Evolutionary conservation across 2,797 vertebrate genomes (phyloP).

Genomic region (Microhierax caerulescens): DNA sequence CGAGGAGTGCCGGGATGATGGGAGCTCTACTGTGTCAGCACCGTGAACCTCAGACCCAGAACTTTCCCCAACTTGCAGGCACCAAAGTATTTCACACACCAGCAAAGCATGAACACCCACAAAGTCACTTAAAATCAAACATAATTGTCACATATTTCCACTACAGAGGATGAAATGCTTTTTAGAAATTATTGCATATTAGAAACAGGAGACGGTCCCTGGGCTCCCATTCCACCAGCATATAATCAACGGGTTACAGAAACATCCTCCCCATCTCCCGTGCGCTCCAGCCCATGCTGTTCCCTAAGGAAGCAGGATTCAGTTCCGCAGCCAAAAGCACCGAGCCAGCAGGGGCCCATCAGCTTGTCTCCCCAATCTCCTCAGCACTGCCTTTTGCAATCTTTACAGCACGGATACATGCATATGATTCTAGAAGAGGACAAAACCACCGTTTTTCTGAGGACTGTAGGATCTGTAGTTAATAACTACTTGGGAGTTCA

Average conservation of each 20-base stretch:
- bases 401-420: rapidly evolving
- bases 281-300: rapidly evolving
- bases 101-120: background rate
- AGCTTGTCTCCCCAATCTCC: background rate
- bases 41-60: background rate
- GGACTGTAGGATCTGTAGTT: background rate
- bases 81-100: background rate
- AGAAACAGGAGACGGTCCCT: rapidly evolving
- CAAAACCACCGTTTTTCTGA: background rate
- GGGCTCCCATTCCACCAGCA: background rate
- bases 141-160: background rate
- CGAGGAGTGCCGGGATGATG: rapidly evolving
- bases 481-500: background rate
- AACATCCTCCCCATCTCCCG: background rate
- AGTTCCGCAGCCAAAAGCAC: background rate
- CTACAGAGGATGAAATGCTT: background rate
- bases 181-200: background rate
- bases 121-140: background rate
- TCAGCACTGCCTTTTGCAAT: background rate
- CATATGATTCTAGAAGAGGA: background rate
- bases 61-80: background rate
- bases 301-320: background rate
- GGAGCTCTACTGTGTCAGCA: background rate
- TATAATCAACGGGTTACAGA: background rate
- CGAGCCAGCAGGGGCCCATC: rapidly evolving